Base-by-base conservation (phyloP, 1,140 invertebrate species). In the Coelopa frigida region DNA sequence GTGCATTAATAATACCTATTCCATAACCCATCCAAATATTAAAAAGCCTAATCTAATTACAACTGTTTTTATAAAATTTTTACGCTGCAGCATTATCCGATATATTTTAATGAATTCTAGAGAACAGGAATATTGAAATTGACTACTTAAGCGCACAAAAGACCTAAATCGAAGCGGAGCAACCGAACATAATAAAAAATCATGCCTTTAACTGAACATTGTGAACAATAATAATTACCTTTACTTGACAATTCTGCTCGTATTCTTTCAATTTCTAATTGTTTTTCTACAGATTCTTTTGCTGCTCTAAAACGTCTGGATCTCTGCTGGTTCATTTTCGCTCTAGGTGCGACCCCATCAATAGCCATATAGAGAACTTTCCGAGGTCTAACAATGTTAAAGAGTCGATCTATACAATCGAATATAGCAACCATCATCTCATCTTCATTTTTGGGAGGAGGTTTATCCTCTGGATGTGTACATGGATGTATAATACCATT, bases 401-500 rank as follows among this genome's bases (percentile, higher is more conserved):
- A 96, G 40, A 99, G 77, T 46, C 94, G 74, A 70, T 99, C 97
- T 55, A 99, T 98, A 67, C 94, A 98, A 58, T 98, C 95, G 72
- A 99, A 99, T 59, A 99, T 99, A 18, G 93, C 89, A 39, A 96
- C 78, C 94, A 99, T 99, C 96, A 99, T 99, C 74, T 99, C 97
- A 67, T 98, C 94, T 71, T 99, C 96, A 76, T 94, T 90, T 74
- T 93, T 94, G 1, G 97, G 97, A 1, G 96, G 87, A 24, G 96
- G 92, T 43, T 72, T 91, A 65, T 99, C 91, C 72, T 99, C 97
- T n/a, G 97, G 97, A 83, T 99, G 97, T 32, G 94, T 98, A 69
- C 96, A 99, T 15, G 96, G 96, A 80, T 99, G 96, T 60, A 99
- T 99, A 52, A 99, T 99, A 4, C 96, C 97, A 74, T 99, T 99